Percentiles rank a stretch among this genome's conserved stretches.
phyloP scores from a whole-genome alignment of 2,888 invertebrate species.

The Anthophora plumipes region DNA sequence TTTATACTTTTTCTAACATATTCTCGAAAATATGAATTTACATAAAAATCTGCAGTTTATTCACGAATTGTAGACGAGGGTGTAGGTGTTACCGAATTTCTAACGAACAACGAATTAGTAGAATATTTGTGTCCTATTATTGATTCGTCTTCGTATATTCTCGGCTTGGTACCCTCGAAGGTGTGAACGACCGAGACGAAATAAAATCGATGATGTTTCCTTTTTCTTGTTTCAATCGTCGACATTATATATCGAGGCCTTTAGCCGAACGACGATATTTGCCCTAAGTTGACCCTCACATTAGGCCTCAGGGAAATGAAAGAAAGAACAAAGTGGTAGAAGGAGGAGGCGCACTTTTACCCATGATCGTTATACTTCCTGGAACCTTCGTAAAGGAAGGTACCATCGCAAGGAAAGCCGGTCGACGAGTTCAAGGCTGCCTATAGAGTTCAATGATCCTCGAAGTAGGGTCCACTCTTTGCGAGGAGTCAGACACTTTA shows the following conservation, averaged over 20 bases:
- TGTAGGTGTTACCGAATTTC: background rate
- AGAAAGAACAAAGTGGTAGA: slow-evolving; percentile 51
- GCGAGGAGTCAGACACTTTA: slow-evolving; percentile 43
- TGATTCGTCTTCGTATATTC: background rate
- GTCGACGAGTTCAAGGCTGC: slow-evolving; percentile 75
- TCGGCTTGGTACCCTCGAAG: background rate
- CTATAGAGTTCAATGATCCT: slow-evolving; percentile 70
- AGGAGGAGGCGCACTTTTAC: slow-evolving; percentile 54
- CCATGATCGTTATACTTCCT: slow-evolving; percentile 72
- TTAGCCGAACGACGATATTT: slow-evolving; percentile 44
- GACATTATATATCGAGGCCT: slow-evolving; percentile 22
- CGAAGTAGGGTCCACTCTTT: slow-evolving; percentile 59
- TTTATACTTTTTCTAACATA: too few relatives aligned
- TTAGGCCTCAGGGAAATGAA: slow-evolving; percentile 47
- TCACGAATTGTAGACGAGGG: too few relatives aligned
- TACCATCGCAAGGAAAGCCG: slow-evolving; percentile 72
- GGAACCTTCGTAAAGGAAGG: slow-evolving; percentile 71
- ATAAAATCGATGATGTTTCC: background rate
- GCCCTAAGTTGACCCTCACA: slow-evolving; percentile 57
- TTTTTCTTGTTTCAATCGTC: background rate
- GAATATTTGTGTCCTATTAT: background rate
- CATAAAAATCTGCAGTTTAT: too few relatives aligned
- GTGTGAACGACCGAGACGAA: slow-evolving; percentile 2
- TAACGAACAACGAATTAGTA: too few relatives aligned
- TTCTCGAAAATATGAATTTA: too few relatives aligned